A percentile compares a stretch with the other conserved stretches of the same genome.
These are phyloP conservation scores for Drosophila sechellia DNA, from an alignment of 1,140 invertebrate species.

Conservation along the genomic window DNA sequence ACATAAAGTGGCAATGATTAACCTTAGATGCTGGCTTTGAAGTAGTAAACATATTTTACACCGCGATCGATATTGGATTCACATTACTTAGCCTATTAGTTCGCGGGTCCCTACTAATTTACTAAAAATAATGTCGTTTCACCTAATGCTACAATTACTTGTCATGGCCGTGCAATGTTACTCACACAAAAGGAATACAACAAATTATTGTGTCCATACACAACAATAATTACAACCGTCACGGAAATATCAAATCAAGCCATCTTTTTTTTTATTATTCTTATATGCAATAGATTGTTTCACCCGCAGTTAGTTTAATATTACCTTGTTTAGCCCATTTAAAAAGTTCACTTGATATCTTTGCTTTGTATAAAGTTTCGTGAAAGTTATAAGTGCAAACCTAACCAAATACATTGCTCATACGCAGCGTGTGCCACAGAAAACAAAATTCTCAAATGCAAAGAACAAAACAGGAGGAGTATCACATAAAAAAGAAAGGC, in stretches of 20 bases:
- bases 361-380: no score
- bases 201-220: constrained; percentile 44
- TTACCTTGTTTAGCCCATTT: no score
- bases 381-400: not conserved
- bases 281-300: constrained; percentile 8
- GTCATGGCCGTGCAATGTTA: constrained; percentile 14
- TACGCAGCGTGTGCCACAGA: constrained; percentile 48
- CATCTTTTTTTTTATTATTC: constrained; percentile 15
- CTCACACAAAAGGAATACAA: constrained; percentile 7
- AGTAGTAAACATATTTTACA: no score
- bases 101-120: constrained; percentile 4
- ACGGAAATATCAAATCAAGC: constrained; percentile 78
- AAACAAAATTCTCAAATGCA: constrained; percentile 41
- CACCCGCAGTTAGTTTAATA: not conserved
- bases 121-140: constrained; percentile 18
- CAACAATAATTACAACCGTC: constrained; percentile 68
- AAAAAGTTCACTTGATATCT: no score
- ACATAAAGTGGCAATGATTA: no score
- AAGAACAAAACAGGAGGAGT: constrained; percentile 31
- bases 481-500: constrained; percentile 19
- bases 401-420: constrained; percentile 34
- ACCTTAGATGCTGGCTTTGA: no score
- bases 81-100: not conserved
- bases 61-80: no score
- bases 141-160: constrained; percentile 46